These are phyloP conservation scores for Actinernus sp. DNA, from an alignment of 92 coral and sea anemone genomes.

Conservation along the genomic window DNA sequence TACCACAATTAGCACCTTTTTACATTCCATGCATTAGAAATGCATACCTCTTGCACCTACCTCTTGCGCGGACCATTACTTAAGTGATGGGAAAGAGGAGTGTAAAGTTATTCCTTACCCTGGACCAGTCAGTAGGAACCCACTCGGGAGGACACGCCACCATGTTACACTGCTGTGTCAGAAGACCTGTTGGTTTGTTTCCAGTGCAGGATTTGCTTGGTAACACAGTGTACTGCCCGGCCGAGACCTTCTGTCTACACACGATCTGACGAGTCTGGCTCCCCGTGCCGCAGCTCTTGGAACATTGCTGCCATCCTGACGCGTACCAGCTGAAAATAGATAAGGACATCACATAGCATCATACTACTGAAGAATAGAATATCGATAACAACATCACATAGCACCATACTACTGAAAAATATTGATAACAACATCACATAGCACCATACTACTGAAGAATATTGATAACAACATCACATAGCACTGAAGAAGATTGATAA, in stretches of 20 bases:
- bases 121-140: slow-evolving; percentile 74
- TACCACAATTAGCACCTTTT: too few species aligned
- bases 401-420: too few species aligned
- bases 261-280: slow-evolving; percentile 53
- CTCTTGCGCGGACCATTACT: too few species aligned
- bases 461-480: too few species aligned
- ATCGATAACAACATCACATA: too few species aligned
- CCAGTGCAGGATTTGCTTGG: slow-evolving; percentile 49
- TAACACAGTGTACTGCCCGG: slow-evolving; percentile 58
- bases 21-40: too few species aligned
- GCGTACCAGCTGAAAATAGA: slow-evolving; percentile 58
- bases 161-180: slow-evolving; percentile 67
- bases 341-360: background rate
- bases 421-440: too few species aligned
- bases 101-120: too few species aligned
- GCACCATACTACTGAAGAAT: too few species aligned
- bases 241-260: slow-evolving; percentile 68
- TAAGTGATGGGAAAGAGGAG: background rate
- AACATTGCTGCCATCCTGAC: slow-evolving; percentile 77
- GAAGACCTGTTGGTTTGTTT: slow-evolving; percentile 28
- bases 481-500: too few species aligned
- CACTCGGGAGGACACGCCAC: slow-evolving; percentile 85
- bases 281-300: slow-evolving; percentile 82
- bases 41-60: too few species aligned
- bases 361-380: too few species aligned